phyloP scores from a whole-genome alignment of 1,140 invertebrate genomes.

The Venturia canescens region DNA sequence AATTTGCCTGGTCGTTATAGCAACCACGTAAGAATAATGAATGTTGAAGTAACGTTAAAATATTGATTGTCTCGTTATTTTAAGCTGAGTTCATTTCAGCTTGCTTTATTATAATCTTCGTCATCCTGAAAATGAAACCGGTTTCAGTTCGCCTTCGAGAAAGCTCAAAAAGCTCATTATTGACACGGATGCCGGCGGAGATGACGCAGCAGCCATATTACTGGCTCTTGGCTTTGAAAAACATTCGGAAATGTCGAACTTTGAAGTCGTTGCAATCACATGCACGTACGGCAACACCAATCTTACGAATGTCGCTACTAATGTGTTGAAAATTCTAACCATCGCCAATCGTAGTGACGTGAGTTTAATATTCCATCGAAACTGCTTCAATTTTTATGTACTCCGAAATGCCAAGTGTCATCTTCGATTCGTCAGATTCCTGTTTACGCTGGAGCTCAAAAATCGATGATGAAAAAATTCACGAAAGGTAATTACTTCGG shows the following conservation, averaged over 20 bases:
- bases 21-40: constrained; percentile 5
- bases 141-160: neutral
- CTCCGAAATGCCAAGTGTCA: neutral
- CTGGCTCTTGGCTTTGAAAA: constrained; percentile 63
- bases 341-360: constrained; percentile 76
- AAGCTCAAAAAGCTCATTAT: constrained; percentile 72
- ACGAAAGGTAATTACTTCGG: constrained; percentile 69
- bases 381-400: neutral
- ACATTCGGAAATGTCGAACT: constrained; percentile 18
- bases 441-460: constrained; percentile 72
- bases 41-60: neutral
- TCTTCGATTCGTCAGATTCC: constrained; percentile 70
- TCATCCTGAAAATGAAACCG: neutral
- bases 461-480: constrained; percentile 67
- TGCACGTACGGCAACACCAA: constrained; percentile 81
- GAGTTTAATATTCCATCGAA: constrained; percentile 52
- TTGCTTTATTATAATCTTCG: constrained; percentile 14
- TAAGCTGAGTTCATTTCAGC: neutral
- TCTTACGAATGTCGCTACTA: constrained; percentile 78
- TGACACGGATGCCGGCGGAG: constrained; percentile 78
- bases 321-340: constrained; percentile 79
- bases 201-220: constrained; percentile 79
- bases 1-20: neutral
- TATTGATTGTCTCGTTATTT: neutral
- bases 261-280: constrained; percentile 78